These are phyloP conservation scores for Planococcus citri DNA, from an alignment of 1,140 invertebrate species.

Conservation along the genomic window DNA sequence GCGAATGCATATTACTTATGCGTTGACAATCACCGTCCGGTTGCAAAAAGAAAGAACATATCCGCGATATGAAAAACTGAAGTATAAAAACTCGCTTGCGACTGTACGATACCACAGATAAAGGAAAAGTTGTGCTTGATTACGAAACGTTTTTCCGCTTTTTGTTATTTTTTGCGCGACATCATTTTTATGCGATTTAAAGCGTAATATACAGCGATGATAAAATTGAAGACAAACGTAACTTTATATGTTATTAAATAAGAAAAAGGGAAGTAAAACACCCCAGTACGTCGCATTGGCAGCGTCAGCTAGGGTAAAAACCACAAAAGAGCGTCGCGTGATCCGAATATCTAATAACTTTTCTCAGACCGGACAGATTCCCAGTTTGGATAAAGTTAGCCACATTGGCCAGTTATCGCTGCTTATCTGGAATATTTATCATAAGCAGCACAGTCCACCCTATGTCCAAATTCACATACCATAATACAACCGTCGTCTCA, in stretches of 20 bases:
- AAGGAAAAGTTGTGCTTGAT: not conserved
- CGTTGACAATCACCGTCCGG: too few species aligned
- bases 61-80: too few species aligned
- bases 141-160: slow-evolving; percentile 14
- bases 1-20: too few species aligned
- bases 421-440: slow-evolving; percentile 18
- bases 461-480: not conserved
- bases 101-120: too few species aligned
- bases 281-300: not conserved
- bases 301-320: slow-evolving; percentile 19
- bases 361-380: slow-evolving; percentile 13
- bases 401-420: slow-evolving; percentile 18
- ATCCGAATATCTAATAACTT: slow-evolving; percentile 20
- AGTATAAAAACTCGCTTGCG: too few species aligned
- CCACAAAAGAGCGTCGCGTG: slow-evolving; percentile 18
- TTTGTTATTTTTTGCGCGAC: slow-evolving; percentile 13
- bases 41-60: too few species aligned
- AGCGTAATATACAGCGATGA: slow-evolving; percentile 15
- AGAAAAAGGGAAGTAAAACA: slow-evolving; percentile 14
- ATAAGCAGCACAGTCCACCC: not conserved
- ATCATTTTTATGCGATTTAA: slow-evolving; percentile 14
- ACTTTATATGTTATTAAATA: slow-evolving; percentile 20
- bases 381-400: slow-evolving; percentile 16
- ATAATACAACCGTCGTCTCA: too few species aligned
- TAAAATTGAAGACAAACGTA: slow-evolving; percentile 17